phyloP scores from a whole-genome alignment of 2,113 vertebrate genomes.

The Alouatta palliata region DNA sequence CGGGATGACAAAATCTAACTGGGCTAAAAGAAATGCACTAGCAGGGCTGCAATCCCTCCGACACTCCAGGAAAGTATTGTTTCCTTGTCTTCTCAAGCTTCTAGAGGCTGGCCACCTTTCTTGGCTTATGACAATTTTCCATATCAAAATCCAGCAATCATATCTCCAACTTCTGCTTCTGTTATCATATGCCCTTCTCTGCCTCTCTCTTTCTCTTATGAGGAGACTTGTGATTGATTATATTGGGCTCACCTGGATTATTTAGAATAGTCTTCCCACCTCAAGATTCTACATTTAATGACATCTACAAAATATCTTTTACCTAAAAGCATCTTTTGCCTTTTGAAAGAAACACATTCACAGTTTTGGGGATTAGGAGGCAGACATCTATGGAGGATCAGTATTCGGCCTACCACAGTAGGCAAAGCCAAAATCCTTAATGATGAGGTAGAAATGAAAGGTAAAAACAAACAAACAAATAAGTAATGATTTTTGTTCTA shows the following conservation, averaged over 20 bases:
- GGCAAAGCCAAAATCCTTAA: neutral
- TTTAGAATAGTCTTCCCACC: neutral
- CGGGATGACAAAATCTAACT: neutral
- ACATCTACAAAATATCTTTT: neutral
- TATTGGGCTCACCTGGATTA: neutral
- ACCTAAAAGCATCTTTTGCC: neutral
- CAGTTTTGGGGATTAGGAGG: too few relatives aligned
- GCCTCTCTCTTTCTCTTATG: too few relatives aligned
- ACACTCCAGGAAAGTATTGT: neutral
- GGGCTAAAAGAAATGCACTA: neutral
- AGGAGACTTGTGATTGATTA: neutral
- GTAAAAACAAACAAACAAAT: neutral
- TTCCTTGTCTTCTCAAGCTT: neutral
- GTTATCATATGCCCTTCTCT: neutral
- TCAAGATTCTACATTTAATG: neutral
- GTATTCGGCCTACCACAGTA: neutral
- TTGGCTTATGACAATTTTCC: neutral
- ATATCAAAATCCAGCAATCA: neutral
- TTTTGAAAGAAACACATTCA: neutral
- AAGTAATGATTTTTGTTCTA: neutral
- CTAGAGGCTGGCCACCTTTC: neutral
- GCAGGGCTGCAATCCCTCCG: neutral
- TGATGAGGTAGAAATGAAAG: neutral
- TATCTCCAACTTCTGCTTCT: neutral
- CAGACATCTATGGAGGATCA: neutral